These are phyloP conservation scores for Phoenicopterus ruber DNA, from an alignment of 2,113 vertebrate species.

Conservation along the genomic window DNA sequence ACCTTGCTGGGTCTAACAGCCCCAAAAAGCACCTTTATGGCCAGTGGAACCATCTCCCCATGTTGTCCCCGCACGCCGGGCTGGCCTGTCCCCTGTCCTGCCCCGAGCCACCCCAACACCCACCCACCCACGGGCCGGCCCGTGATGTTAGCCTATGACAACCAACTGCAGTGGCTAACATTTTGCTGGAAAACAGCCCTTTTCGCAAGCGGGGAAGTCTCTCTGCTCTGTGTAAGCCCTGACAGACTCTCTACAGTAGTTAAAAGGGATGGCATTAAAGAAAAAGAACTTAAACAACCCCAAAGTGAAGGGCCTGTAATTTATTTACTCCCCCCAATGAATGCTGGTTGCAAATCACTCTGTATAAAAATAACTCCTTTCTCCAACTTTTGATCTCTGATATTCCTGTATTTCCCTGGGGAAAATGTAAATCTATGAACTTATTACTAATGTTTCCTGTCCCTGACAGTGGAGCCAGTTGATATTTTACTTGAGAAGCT, in stretches of 20 bases:
- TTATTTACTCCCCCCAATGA: conserved; percentile 67
- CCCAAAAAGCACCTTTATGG: neutral
- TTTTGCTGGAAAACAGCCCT: neutral
- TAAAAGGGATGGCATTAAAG: conserved; percentile 19
- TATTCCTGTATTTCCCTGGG: conserved; percentile 73
- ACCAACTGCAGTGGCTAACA: neutral
- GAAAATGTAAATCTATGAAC: conserved; percentile 78
- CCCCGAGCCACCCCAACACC: rapidly evolving
- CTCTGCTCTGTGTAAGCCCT: conserved; percentile 3
- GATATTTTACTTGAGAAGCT: conserved; percentile 72
- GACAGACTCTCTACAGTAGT: conserved; percentile 45
- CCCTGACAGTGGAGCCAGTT: conserved; percentile 77
- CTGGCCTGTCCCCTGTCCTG: rapidly evolving
- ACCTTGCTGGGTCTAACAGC: neutral
- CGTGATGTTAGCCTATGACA: rapidly evolving
- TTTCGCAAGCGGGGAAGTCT: neutral
- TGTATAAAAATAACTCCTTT: conserved; percentile 73
- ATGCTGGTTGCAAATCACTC: conserved; percentile 70
- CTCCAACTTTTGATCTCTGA: conserved; percentile 72
- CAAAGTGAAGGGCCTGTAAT: conserved; percentile 54
- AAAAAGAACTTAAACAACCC: conserved; percentile 58
- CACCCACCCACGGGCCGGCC: rapidly evolving
- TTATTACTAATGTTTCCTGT: conserved; percentile 80
- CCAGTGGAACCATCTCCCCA: rapidly evolving
- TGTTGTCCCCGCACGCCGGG: rapidly evolving